Percentiles rank a stretch among this genome's conserved stretches.
Conservation (phyloP, 2,888 invertebrate species). For the Lithophane semibrunnea region DNA sequence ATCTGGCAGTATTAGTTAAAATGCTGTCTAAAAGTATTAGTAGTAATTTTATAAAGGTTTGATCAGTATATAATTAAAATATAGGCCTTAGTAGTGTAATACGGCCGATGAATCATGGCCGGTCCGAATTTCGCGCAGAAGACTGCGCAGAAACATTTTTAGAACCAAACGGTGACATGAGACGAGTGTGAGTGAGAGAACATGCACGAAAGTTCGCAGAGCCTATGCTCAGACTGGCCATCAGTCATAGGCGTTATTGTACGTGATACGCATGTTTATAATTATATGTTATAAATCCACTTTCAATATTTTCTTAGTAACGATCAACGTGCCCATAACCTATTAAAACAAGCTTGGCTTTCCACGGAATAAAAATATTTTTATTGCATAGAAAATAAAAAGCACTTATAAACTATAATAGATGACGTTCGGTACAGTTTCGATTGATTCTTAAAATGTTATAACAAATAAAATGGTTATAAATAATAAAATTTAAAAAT, state of each 20-base stretch:
- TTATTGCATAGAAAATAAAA: constrained; percentile 29
- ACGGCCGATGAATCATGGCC: neutral
- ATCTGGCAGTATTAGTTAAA: constrained; percentile 30
- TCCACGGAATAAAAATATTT: constrained; percentile 16
- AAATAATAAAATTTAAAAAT: constrained; percentile 16
- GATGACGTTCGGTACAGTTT: constrained; percentile 18
- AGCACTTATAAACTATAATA: constrained; percentile 19
- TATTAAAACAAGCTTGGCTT: constrained; percentile 21
- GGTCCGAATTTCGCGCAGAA: neutral
- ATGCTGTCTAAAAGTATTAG: constrained; percentile 5
- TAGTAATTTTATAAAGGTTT: neutral
- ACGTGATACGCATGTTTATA: no score
- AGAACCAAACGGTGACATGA: neutral
- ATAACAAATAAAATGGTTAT: constrained; percentile 32
- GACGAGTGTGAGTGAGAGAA: no score
- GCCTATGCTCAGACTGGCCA: neutral
- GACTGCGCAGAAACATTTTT: neutral
- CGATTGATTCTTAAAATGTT: constrained; percentile 8
- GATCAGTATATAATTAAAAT: neutral
- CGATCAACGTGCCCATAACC: neutral
- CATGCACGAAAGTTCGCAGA: no score
- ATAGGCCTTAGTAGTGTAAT: constrained; percentile 1
- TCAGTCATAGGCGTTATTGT: neutral
- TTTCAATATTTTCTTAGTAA: neutral
- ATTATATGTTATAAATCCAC: neutral